Evolutionary conservation across 2,113 vertebrate genomes (phyloP), one percentile per base, ranked within the genome.

Genomic region (Oenanthe melanoleuca): DNA sequence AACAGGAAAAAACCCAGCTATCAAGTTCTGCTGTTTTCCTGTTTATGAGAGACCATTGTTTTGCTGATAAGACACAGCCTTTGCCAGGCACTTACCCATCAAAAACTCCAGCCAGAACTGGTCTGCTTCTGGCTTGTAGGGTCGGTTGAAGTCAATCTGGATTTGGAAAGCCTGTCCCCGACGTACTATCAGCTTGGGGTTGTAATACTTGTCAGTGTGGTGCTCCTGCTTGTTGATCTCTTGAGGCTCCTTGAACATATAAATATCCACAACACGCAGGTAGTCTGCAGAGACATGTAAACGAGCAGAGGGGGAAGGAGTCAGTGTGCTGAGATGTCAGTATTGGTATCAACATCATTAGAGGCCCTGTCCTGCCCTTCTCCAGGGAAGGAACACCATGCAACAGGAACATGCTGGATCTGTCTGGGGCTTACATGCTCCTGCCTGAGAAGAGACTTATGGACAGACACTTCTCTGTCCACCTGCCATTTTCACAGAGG

Each of bases 31-130:
- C 7, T 60, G 23, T 71, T 70, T 45, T 93, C 49, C 47, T 64
- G 37, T 67, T 60, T 80, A 73, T 33, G 25, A 90, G 14, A 80
- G 4, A 33, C 25, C 73, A 14, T 49, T 60, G 18, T 28, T 78
- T 60, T 83, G 52, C 37, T 90, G 61, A 45, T 63, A 60, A 2
- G 25, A 86, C 45, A 52, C 16, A 42, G 14, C 28, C 63, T 84
- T 40, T 79, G 24, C 19, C 12, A 38, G 49, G 13, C 72, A 93
- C 99, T 98, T 94, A 99, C 99, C 99, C 22, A 99, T 99, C 86
- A 98, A 93, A 89, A 98, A 99, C 93, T 99, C 99, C 83, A 99
- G 40, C 71, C 99, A 98, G n/a, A 99, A 98, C 15, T 97, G 89
- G 97, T 99, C 99, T 1, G 86, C 90, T 10, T 52, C 82, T 19